Conservation (phyloP, 2,797 vertebrate species). For the Rousettus madagascariensis region DNA sequence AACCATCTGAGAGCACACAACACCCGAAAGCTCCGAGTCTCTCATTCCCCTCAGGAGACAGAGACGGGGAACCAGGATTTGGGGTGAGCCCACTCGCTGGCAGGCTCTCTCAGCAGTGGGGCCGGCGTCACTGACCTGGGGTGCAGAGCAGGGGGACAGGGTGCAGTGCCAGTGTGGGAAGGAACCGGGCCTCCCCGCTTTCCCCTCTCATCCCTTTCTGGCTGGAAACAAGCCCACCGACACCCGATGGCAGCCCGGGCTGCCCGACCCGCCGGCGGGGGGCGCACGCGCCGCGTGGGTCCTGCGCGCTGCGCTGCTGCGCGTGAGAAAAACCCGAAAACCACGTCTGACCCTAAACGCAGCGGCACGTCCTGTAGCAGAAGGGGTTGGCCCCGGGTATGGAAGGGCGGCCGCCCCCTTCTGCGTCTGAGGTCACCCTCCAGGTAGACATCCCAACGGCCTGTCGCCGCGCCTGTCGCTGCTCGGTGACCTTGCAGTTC, state of each 20-base stretch:
- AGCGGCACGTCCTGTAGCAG: accelerated
- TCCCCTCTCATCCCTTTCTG: neutral
- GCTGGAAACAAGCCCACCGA: neutral
- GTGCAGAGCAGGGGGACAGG: neutral
- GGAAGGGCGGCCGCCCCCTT: neutral
- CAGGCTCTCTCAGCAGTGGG: neutral
- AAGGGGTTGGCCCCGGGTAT: neutral
- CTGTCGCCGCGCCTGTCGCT: neutral
- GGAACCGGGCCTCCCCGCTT: neutral
- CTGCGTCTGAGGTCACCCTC: neutral
- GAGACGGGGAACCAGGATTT: neutral
- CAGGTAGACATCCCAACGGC: neutral
- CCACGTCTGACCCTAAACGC: neutral
- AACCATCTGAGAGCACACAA: neutral
- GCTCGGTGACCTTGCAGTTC: neutral
- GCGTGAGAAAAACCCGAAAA: neutral
- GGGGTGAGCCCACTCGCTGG: neutral
- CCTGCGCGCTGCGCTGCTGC: too few relatives aligned
- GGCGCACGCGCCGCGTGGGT: too few relatives aligned
- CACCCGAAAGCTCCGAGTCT: neutral
- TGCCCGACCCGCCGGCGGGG: too few relatives aligned
- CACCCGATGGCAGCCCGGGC: too few relatives aligned
- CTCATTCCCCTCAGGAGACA: neutral
- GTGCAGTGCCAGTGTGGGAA: neutral
- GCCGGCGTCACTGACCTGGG: neutral